Evolutionary conservation across 2,888 invertebrate species (phyloP), one percentile per base, ranked within the genome.

Genomic region (Hipparchia semele): DNA sequence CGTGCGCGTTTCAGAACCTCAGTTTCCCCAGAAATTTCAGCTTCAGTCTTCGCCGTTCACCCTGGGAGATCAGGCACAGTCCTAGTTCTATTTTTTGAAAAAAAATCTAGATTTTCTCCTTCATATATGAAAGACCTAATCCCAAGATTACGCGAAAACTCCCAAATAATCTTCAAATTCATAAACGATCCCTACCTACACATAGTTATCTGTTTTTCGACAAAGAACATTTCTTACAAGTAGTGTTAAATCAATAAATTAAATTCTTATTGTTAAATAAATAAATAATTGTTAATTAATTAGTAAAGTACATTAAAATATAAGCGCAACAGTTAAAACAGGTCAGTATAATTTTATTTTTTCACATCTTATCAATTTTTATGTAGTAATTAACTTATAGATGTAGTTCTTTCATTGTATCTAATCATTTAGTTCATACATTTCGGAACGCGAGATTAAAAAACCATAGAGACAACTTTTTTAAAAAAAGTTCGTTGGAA

Each of bases 171-270:
- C 70, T 81, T 84, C 76, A 84, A 83, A 78, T 87, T 86, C 76
- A 86, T 87, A 72, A 87, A 85, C 81, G 89, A 90, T 60, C 89
- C 89, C 49, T 78, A 86, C 66, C 83, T 88, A 54, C 90, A 92
- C 69, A 90, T 91, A 81, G 77, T 91, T 7, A 92, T 92, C 72
- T 85, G 89, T 82, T 92, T 94, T 77, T 93, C 93, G 45, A 92
- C 92, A 0, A 92, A 94, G 86, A 93, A 92, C 82, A 93, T 94
- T 76, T 90, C 91, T 1, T 93, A 93, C 75, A 94, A 91, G 81
- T 93, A 93, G 93, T 91, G 90, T 71, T 81, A 56, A 75, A 71
- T 77, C 72, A 76, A 75, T 66, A 49, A 68, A 56, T 65, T 23
- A 33, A 68, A 64, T 56, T 61, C 2, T 46, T 53, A 53, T 66